phyloP scores from a whole-genome alignment of 2,888 invertebrate genomes.

The Myopa testacea region DNA sequence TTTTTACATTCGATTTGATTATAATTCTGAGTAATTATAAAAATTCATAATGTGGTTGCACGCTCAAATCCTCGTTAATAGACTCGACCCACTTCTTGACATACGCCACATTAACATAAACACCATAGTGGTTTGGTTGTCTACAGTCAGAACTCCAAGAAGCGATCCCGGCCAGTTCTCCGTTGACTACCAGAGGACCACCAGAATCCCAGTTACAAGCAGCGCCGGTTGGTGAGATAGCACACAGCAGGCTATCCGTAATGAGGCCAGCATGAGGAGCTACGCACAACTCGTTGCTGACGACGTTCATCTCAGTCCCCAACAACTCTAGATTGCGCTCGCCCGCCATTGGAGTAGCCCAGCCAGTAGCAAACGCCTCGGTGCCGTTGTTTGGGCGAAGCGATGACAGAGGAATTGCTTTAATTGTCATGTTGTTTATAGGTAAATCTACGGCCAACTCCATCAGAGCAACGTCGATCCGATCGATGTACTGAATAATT shows the following conservation, averaged over 20 bases:
- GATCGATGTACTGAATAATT: conserved; percentile 68
- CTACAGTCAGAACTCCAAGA: conserved; percentile 64
- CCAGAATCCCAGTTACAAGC: conserved; percentile 63
- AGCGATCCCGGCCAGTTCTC: conserved; percentile 57
- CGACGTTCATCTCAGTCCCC: conserved; percentile 57
- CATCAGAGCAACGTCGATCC: conserved; percentile 72
- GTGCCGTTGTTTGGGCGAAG: no score
- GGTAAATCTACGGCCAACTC: conserved; percentile 51
- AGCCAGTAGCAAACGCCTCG: no score
- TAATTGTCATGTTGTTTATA: conserved; percentile 48
- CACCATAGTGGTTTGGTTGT: conserved; percentile 57
- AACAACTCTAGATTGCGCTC: conserved; percentile 45
- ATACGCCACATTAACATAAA: conserved; percentile 54
- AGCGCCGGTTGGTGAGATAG: conserved; percentile 54
- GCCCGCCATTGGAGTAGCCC: conserved; percentile 44
- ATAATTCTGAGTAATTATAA: background rate
- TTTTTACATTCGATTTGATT: no score
- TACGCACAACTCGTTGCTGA: no score
- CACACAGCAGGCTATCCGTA: conserved; percentile 61
- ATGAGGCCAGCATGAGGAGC: conserved; percentile 37
- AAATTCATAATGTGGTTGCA: background rate
- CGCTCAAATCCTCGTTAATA: background rate
- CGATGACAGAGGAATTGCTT: conserved; percentile 44
- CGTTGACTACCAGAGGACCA: conserved; percentile 58
- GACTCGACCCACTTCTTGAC: conserved; percentile 51